These are phyloP conservation scores for Phorcus lineatus DNA, from an alignment of 2,888 invertebrate genomes.

Conservation along the genomic window DNA sequence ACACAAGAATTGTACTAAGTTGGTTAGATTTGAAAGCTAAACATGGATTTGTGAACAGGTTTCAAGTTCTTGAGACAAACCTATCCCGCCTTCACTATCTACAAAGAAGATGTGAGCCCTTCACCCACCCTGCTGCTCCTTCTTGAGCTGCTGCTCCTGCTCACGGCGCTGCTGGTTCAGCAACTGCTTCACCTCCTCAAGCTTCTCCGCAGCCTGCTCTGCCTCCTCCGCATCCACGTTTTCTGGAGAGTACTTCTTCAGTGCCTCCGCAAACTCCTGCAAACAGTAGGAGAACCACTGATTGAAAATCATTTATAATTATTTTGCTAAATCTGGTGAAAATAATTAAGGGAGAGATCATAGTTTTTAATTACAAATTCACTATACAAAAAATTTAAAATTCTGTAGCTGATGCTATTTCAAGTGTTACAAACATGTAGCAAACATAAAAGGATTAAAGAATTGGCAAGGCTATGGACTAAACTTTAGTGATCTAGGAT, in stretches of 20 bases:
- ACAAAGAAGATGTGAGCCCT: too few relatives aligned
- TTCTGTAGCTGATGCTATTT: not conserved
- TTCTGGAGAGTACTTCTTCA: slow-evolving; percentile 65
- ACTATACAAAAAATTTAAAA: not conserved
- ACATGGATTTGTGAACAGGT: too few relatives aligned
- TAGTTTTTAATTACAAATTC: too few relatives aligned
- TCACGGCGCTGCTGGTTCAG: slow-evolving; percentile 63
- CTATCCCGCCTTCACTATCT: too few relatives aligned
- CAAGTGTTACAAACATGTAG: not conserved
- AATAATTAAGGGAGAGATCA: too few relatives aligned
- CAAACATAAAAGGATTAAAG: not conserved
- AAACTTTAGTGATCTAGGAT: not conserved
- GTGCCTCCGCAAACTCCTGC: slow-evolving; percentile 72
- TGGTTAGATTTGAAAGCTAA: too few relatives aligned
- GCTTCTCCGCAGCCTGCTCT: slow-evolving; percentile 61
- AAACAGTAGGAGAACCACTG: not conserved
- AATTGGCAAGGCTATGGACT: too few relatives aligned
- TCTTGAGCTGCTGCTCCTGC: slow-evolving; percentile 59
- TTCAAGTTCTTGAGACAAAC: too few relatives aligned
- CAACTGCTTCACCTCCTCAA: slow-evolving; percentile 60
- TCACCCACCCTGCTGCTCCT: slow-evolving; percentile 65
- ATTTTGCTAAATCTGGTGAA: too few relatives aligned
- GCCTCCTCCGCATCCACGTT: slow-evolving; percentile 60
- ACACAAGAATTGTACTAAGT: too few relatives aligned
- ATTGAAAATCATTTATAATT: not conserved